These are phyloP conservation scores for Lordiphosa clarofinis DNA, from an alignment of 1,140 invertebrate genomes.

Conservation along the genomic window DNA sequence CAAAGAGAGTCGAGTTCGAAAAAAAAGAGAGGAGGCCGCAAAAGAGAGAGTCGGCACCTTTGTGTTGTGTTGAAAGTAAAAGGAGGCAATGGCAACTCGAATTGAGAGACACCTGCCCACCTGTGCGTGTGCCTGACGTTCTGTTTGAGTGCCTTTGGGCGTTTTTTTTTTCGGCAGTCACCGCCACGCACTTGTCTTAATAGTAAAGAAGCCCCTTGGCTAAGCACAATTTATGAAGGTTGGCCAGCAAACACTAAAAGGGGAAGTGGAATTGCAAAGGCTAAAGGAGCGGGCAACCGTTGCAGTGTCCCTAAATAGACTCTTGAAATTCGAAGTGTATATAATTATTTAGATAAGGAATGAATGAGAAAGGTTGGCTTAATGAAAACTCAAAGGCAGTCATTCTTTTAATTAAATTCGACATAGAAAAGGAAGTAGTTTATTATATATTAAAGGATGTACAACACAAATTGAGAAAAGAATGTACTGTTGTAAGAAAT, in stretches of 20 bases:
- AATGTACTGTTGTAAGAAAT: no score
- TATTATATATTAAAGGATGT: no score
- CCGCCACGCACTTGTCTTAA: constrained; percentile 10
- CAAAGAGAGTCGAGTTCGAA: constrained; percentile 45
- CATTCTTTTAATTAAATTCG: no score
- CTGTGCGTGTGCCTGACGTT: constrained; percentile 2
- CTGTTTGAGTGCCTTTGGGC: constrained; percentile 2
- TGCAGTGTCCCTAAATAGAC: no score
- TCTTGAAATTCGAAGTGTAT: background rate
- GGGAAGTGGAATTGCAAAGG: background rate
- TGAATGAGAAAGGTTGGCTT: no score
- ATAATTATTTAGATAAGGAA: constrained; percentile 2
- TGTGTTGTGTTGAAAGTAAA: constrained; percentile 61
- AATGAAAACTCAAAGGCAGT: no score
- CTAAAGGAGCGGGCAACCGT: no score
- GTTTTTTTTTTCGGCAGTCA: constrained; percentile 23
- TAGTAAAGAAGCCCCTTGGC: constrained; percentile 2
- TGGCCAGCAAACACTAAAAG: background rate
- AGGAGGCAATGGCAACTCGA: constrained; percentile 46
- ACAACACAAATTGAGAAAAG: no score
- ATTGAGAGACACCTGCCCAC: constrained; percentile 31
- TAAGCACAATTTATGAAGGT: constrained; percentile 6
- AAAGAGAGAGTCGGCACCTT: constrained; percentile 12
- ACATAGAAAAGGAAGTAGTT: no score
- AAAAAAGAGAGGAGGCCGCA: constrained; percentile 22